Conservation (phyloP, 2,888 invertebrate genomes). For the Pachliopta kotzebuea region DNA sequence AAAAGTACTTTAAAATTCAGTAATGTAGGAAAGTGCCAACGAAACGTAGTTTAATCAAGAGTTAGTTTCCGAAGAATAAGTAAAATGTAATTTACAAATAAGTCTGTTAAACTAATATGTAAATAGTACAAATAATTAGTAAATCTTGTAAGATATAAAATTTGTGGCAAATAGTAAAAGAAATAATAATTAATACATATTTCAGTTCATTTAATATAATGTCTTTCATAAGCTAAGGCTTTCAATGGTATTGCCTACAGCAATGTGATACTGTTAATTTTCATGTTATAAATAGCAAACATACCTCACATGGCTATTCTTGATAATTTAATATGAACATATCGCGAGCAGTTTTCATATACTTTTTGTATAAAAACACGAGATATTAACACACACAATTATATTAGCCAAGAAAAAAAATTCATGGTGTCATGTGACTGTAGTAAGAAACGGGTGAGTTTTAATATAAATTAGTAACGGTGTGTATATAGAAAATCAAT, state of each 20-base stretch:
- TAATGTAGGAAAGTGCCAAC: neutral
- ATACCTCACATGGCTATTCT: neutral
- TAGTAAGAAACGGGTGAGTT: too few species aligned
- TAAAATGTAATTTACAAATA: neutral
- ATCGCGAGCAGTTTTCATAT: too few species aligned
- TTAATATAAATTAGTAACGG: too few species aligned
- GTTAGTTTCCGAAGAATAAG: neutral
- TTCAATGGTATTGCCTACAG: neutral
- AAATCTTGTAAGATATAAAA: too few species aligned
- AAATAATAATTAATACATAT: neutral
- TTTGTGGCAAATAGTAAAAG: too few species aligned
- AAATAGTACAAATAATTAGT: neutral
- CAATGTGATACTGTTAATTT: neutral
- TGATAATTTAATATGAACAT: neutral
- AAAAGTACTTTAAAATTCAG: neutral
- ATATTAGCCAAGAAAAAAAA: too few species aligned
- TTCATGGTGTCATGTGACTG: too few species aligned
- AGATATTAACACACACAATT: too few species aligned
- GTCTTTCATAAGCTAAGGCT: too few species aligned
- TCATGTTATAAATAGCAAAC: neutral
- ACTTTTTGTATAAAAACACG: too few species aligned
- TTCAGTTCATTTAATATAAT: neutral
- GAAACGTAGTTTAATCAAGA: neutral
- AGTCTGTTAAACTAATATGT: neutral
- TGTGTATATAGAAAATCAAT: too few species aligned